These are phyloP conservation scores for Limonius californicus DNA, from an alignment of 1,140 invertebrate genomes.

Conservation along the genomic window DNA sequence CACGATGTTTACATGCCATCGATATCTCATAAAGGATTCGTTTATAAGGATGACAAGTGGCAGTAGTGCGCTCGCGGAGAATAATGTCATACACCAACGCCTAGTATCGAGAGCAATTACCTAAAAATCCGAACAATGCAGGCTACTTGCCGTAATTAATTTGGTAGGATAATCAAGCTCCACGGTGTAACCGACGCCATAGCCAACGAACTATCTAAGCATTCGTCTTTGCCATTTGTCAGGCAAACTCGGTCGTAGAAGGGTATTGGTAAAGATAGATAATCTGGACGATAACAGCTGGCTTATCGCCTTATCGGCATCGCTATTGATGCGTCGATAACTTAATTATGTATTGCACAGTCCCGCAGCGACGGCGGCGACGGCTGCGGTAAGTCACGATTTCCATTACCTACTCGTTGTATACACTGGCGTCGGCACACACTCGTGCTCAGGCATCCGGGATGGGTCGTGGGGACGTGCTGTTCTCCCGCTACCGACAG, in stretches of 20 bases:
- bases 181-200: too few relatives aligned
- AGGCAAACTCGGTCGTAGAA: background rate
- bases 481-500: conserved; percentile 10
- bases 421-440: conserved; percentile 25
- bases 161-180: too few relatives aligned
- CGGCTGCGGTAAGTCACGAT: conserved; percentile 24
- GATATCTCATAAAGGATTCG: background rate
- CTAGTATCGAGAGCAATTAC: too few relatives aligned
- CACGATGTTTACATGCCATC: background rate
- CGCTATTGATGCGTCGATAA: conserved; percentile 7
- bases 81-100: too few relatives aligned
- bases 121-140: too few relatives aligned
- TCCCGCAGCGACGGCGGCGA: background rate
- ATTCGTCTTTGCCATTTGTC: too few relatives aligned
- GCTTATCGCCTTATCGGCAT: background rate
- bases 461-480: conserved; percentile 18
- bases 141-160: too few relatives aligned
- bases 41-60: too few relatives aligned
- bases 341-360: conserved; percentile 13
- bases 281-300: background rate
- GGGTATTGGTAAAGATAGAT: background rate
- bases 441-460: conserved; percentile 24
- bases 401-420: conserved; percentile 23
- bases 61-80: too few relatives aligned
- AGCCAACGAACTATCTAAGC: too few relatives aligned